These are phyloP conservation scores for Brachyhypopomus occidentalis DNA, from an alignment of 2,113 vertebrate genomes.

Conservation along the genomic window DNA sequence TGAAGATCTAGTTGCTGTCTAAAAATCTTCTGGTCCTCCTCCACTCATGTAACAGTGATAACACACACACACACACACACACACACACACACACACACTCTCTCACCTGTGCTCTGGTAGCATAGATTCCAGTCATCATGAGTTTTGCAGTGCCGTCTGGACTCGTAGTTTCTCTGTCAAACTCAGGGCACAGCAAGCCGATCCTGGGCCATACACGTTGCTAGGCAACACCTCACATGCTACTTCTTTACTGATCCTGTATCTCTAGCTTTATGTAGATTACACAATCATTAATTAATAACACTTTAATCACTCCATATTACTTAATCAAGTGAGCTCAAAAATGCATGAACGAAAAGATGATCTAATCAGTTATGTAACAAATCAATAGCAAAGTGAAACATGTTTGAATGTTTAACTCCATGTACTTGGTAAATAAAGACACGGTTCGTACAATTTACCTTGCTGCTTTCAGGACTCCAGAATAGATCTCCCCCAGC, in stretches of 20 bases:
- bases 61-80: conserved; percentile 18
- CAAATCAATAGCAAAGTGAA: not conserved
- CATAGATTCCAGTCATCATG: not conserved
- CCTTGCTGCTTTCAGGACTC: not conserved
- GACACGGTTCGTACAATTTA: not conserved
- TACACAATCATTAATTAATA: not conserved
- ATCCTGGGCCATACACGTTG: no score
- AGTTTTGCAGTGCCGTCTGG: no score
- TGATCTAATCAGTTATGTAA: not conserved
- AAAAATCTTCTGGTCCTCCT: no score
- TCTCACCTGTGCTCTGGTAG: not conserved
- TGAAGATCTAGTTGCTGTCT: no score
- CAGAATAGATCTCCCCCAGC: not conserved
- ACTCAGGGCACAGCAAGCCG: no score
- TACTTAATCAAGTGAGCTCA: not conserved
- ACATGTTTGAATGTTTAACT: not conserved
- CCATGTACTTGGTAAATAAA: not conserved
- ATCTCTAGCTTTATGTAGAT: not conserved
- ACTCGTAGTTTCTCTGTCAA: no score
- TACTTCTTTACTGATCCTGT: not conserved
- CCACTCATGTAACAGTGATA: no score
- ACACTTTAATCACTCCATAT: not conserved
- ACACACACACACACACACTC: conserved; percentile 19
- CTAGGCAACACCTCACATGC: no score
- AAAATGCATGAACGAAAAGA: not conserved